Base-by-base conservation (phyloP, 2,797 vertebrate genomes). In the Leptatherina wallacei region DNA sequence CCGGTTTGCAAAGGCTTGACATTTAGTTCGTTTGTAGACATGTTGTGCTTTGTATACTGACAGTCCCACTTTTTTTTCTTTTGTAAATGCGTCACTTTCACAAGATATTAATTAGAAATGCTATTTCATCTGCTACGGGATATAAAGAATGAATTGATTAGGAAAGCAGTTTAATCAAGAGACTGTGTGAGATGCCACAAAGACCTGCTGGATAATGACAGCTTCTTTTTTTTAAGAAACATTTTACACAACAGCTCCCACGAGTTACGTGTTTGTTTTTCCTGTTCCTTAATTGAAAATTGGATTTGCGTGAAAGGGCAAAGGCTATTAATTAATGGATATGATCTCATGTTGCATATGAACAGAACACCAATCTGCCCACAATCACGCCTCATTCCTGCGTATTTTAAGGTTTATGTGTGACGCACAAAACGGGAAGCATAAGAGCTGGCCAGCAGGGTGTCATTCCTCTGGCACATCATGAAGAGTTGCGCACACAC, bases 41-140 rank as follows among this genome's bases (percentile, higher is more conserved):
- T 35, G 6, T 35, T 35, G 24, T 27, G 24, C 2, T 47, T 47
- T 42, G 33, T n/a, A 10, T 3, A 18, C 1, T 47, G 1, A 20
- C 42, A 18, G 0, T 2, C 18, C 7, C 18, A 47, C 20, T 0
- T 5, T 20, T 30, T 9, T 6, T 12, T 32, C 1, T 14, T 13
- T 29, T 55, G 6, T 35, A 16, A 13, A 27, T 16, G 18, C 20
- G 29, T 67, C 42, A 59, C 36, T 7, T 47, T 67, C 72, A 64
- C 44, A 36, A 10, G 63, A 0, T 30, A 29, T 30, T 58, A 35
- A 16, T 57, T 49, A 59, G 60, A 55, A 51, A 10, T 49, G 57
- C 33, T 44, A 65, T 35, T 32, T 71, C 61, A 27, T 52, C 4
- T 2, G 35, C 2, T 54, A 14, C 1, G 38, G 3, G 52, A 3